phyloP scores from a whole-genome alignment of 2,797 vertebrate species.

The Melanotaenia nigrans region DNA sequence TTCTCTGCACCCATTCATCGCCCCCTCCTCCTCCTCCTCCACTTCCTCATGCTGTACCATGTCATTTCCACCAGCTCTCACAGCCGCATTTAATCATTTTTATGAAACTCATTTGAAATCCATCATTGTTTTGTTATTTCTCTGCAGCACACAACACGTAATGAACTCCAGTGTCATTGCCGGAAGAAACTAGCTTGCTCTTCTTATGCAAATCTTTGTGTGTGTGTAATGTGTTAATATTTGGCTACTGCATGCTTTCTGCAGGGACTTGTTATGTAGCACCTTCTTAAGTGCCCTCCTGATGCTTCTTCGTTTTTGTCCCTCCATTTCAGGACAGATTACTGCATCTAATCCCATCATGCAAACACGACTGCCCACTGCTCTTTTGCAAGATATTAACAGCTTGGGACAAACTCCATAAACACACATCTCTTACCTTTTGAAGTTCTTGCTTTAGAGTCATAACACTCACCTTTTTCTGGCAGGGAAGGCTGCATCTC shows the following conservation, averaged over 20 bases:
- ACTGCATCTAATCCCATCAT: not conserved
- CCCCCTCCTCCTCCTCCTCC: constrained; percentile 8
- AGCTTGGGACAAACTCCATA: not conserved
- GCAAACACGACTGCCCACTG: not conserved
- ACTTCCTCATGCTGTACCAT: constrained; percentile 23
- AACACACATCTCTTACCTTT: not conserved
- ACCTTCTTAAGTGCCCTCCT: constrained; percentile 1
- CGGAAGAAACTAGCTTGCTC: constrained; percentile 16
- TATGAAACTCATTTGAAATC: constrained; percentile 62
- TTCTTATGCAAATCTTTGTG: constrained; percentile 31
- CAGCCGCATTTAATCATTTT: constrained; percentile 44
- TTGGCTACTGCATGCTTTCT: constrained; percentile 15
- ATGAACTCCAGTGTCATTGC: constrained; percentile 40
- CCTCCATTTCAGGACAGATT: not conserved
- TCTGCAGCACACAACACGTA: constrained; percentile 46
- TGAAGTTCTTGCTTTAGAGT: not conserved
- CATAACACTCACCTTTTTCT: too few species aligned
- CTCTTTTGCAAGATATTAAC: not conserved
- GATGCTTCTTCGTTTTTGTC: not conserved
- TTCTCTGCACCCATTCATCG: constrained; percentile 39
- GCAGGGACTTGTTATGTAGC: constrained; percentile 42
- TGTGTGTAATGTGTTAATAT: constrained; percentile 13
- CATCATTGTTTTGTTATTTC: constrained; percentile 60
- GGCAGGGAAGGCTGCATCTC: not conserved
- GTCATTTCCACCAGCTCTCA: constrained; percentile 40